Evolutionary conservation across 2,888 invertebrate genomes (phyloP), one percentile per base, ranked within the genome.

Genomic region (Amiota communis): DNA sequence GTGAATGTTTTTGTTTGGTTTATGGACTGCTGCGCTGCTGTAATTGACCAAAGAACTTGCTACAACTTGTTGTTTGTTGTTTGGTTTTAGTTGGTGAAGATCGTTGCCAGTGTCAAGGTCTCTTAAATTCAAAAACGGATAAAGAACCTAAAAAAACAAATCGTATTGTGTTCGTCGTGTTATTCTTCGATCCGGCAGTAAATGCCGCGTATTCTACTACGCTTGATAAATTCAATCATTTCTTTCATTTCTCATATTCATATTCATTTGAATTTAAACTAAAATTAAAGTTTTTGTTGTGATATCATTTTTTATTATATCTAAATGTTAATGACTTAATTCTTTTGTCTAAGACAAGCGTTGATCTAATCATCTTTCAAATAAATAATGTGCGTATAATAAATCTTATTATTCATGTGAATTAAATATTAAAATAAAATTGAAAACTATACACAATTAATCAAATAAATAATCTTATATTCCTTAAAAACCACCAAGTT

Each of bases 21-120:
- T 71, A 56, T 51, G 74, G 72, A 47, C 23, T 48, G 71, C 11
- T 74, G 70, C 72, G 75, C 72, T 84, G 79, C 75, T 84, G 79
- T 79, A 79, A 81, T 82, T 84, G 86, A 78, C 85, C 82, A 83
- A 86, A 83, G 87, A 84, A 84, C 77, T 82, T 77, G 76, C 79
- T 79, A 78, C 85, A 82, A 84, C 81, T 86, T 82, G 84, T 83
- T 82, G 78, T 77, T 78, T 79, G 76, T 76, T 78, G 17, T n/a
- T 51, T 36, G 53, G 12, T 15, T 84, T 87, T 87, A 89, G 89
- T 89, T 85, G 86, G 84, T 82, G 87, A 88, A 87, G 84, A 89
- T 86, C 89, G 84, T 89, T 90, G 87, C 88, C 90, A 90, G 89
- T 90, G 90, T 90, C 90, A 90, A 90, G 90, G 90, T 89, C 89